Percentiles rank a stretch among this genome's conserved stretches.
Conservation (phyloP, 2,113 vertebrate species). For the Oryzias woworae region DNA sequence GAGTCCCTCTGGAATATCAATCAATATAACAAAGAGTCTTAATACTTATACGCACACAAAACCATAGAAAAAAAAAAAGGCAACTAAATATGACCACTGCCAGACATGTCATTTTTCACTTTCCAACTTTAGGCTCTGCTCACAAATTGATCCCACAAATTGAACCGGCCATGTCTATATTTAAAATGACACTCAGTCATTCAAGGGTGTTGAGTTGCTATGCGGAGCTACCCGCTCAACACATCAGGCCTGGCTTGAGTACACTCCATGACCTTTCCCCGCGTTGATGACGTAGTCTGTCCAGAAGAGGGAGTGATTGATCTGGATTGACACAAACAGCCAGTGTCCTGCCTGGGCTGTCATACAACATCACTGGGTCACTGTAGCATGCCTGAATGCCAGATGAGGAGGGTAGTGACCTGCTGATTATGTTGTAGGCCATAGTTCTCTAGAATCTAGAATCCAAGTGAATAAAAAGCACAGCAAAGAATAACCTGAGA, state of each 20-base stretch:
- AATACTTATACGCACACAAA: conserved; percentile 50
- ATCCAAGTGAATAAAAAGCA: conserved; percentile 22
- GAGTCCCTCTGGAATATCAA: conserved; percentile 56
- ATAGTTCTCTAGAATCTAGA: conserved; percentile 18
- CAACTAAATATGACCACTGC: conserved; percentile 10
- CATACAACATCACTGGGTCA: conserved; percentile 75
- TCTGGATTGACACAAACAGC: conserved; percentile 78
- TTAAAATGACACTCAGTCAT: conserved; percentile 33
- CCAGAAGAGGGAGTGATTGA: conserved; percentile 77
- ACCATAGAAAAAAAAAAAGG: conserved; percentile 19
- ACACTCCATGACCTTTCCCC: conserved; percentile 64
- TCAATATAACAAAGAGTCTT: conserved; percentile 69
- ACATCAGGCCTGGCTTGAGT: conserved; percentile 58
- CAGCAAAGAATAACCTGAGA: neutral
- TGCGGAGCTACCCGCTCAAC: conserved; percentile 56
- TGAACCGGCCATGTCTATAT: conserved; percentile 8
- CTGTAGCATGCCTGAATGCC: conserved; percentile 74
- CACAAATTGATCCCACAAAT: conserved; percentile 1
- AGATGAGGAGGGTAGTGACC: conserved; percentile 69
- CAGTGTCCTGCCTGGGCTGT: conserved; percentile 70
- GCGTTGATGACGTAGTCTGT: conserved; percentile 68
- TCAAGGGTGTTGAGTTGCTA: conserved; percentile 50
- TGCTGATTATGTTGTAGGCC: conserved; percentile 37
- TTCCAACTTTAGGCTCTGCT: neutral
- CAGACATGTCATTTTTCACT: conserved; percentile 13